A percentile compares a stretch with the other conserved stretches of the same genome.
phyloP scores from a whole-genome alignment of 2,888 invertebrate species.

The Epirrhoe alternata region DNA sequence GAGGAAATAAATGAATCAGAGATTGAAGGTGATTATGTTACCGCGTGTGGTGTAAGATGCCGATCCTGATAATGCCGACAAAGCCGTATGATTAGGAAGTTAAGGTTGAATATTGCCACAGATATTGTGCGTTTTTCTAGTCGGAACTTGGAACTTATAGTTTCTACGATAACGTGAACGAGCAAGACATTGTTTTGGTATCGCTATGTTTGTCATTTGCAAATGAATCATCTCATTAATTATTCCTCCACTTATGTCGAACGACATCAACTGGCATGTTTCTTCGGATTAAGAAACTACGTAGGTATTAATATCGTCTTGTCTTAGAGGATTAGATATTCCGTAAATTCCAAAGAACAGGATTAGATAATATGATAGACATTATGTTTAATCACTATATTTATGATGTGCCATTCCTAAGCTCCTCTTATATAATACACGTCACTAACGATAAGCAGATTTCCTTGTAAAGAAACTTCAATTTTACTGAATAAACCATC shows the following conservation, averaged over 20 bases:
- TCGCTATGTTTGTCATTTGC: slow-evolving; percentile 14
- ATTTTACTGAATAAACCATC: slow-evolving; percentile 15
- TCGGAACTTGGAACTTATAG: slow-evolving; percentile 10
- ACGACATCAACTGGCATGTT: background rate
- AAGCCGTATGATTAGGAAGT: background rate
- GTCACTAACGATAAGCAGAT: background rate
- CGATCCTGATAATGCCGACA: slow-evolving; percentile 1
- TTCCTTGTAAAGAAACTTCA: background rate
- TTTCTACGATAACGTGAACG: slow-evolving; percentile 4
- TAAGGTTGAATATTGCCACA: slow-evolving; percentile 7
- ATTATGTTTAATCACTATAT: background rate
- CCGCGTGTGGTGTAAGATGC: slow-evolving; percentile 11
- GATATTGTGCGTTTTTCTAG: background rate
- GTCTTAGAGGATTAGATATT: slow-evolving; percentile 4
- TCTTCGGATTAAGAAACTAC: slow-evolving; percentile 2
- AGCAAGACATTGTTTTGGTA: slow-evolving; percentile 6
- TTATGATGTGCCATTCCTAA: background rate
- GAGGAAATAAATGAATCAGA: slow-evolving; percentile 25
- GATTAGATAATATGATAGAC: background rate
- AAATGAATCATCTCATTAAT: slow-evolving; percentile 19
- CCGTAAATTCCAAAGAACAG: background rate
- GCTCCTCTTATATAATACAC: background rate
- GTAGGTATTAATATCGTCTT: background rate
- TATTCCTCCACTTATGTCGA: background rate
- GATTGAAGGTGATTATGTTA: slow-evolving; percentile 22